Evolutionary conservation across 2,888 invertebrate genomes (phyloP), one percentile per base, ranked within the genome.

Genomic region (Platerodrilus igneus): DNA sequence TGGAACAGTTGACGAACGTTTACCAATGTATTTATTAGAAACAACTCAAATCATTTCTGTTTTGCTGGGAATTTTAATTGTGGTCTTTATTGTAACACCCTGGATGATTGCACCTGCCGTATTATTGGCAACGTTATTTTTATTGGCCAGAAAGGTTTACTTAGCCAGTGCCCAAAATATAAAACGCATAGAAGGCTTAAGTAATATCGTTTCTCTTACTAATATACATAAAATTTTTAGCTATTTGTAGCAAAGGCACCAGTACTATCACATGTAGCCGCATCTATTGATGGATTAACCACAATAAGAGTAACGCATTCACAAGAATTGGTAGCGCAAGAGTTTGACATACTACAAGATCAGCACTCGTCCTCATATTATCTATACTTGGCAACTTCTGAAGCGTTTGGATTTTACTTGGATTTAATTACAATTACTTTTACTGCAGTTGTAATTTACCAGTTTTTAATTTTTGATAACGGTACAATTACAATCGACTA

Each of bases 251-350:
- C 83, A 39, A 77, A 87, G 45, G 91, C 92, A 67, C 94, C 95
- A 0, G 86, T 95, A 0, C 93, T 92, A 64, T 87, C 91, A 0
- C 91, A 94, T 62, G 78, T 94, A 50, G 83, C 86, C 8, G 84
- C 91, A 0, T 83, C 90, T 0, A 70, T 95, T 4, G 78, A 84
- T 44, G 95, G 95, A 1, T 75, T 95, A 17, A 79, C 86, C 19
- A 91, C 91, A 0, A 91, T 96, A 45, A 75, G 95, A 41, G 84
- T 92, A 0, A 80, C 83, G 2, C 75, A 77, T 13, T 81, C 85
- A 1, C 78, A 87, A 64, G 72, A 79, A 47, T 73, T 83, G 55
- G 78, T 94, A 32, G 76, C 78, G 27, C 74, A 78, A 53, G 86
- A 87, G 56, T 88, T 89, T 53, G 88, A 88, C 58, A 63, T 64